Conservation (phyloP, 1,140 invertebrate genomes). For the Lethocerus indicus region DNA sequence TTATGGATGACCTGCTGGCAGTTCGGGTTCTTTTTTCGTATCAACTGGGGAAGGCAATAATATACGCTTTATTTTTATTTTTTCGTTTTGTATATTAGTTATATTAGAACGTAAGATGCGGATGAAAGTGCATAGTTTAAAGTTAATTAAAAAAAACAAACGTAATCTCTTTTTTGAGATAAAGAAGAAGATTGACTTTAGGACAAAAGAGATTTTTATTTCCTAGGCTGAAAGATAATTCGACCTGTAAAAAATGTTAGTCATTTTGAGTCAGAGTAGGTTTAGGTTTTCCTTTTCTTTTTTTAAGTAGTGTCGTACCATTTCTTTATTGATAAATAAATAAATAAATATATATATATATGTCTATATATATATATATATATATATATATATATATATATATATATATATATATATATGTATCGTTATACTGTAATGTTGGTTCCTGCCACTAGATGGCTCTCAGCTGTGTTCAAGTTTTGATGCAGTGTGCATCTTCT, state of each 20-base stretch:
- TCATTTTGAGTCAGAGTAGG: constrained; percentile 17
- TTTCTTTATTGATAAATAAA: constrained; percentile 5
- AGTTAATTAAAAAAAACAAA: background rate
- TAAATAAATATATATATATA: constrained; percentile 8
- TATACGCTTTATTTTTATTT: constrained; percentile 28
- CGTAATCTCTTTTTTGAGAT: background rate
- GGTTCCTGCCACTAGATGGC: no score
- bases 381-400: no score
- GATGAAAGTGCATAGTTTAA: background rate
- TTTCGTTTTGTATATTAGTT: constrained; percentile 6
- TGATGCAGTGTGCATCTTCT: no score
- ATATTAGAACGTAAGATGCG: background rate
- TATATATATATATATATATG: no score
- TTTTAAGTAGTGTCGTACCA: constrained; percentile 5
- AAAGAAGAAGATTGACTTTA: constrained; percentile 3
- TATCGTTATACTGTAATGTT: no score
- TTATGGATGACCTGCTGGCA: constrained; percentile 13
- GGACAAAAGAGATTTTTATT: constrained; percentile 3
- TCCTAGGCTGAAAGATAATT: background rate
- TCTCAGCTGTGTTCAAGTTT: no score
- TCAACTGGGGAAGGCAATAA: constrained; percentile 34
- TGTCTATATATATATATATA: no score
- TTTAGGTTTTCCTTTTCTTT: constrained; percentile 8
- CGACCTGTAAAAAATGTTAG: constrained; percentile 11
- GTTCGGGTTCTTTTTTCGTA: constrained; percentile 2